These are phyloP conservation scores for Halichoeres trimaculatus DNA, from an alignment of 2,113 vertebrate genomes.

Conservation along the genomic window DNA sequence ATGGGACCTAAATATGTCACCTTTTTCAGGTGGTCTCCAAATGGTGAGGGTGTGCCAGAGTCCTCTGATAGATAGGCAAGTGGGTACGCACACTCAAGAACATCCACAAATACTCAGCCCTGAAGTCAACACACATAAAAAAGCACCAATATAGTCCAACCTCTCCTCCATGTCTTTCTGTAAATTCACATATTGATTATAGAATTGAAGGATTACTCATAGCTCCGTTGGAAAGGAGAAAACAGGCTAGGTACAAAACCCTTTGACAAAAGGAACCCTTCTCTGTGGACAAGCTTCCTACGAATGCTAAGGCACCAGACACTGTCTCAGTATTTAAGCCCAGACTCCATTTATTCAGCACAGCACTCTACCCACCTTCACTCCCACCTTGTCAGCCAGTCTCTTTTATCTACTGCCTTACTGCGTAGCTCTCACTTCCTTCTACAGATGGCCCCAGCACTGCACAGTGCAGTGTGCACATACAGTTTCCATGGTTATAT, in stretches of 20 bases:
- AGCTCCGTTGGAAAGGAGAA: neutral
- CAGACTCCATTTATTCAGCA: conserved; percentile 63
- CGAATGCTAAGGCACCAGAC: conserved; percentile 44
- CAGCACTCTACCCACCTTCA: conserved; percentile 56
- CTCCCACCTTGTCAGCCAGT: conserved; percentile 69
- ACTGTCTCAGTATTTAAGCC: conserved; percentile 57
- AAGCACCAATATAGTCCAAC: conserved; percentile 24
- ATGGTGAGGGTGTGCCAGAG: neutral
- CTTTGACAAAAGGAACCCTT: conserved; percentile 30
- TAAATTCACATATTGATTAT: conserved; percentile 54
- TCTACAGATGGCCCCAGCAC: conserved; percentile 49
- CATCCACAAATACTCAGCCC: conserved; percentile 13
- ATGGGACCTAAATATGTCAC: no score
- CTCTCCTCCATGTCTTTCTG: conserved; percentile 21
- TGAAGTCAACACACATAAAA: conserved; percentile 23
- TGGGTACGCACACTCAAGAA: neutral
- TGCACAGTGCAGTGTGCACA: conserved; percentile 22
- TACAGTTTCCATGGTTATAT: conserved; percentile 53
- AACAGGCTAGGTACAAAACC: conserved; percentile 27
- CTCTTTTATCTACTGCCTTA: conserved; percentile 67
- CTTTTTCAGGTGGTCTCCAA: neutral
- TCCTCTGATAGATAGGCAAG: neutral
- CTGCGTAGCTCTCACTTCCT: conserved; percentile 46
- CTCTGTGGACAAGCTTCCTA: conserved; percentile 31
- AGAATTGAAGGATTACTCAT: conserved; percentile 42